Base-by-base conservation (phyloP, 2,113 vertebrate species). In the Xiphorhynchus elegans region DNA sequence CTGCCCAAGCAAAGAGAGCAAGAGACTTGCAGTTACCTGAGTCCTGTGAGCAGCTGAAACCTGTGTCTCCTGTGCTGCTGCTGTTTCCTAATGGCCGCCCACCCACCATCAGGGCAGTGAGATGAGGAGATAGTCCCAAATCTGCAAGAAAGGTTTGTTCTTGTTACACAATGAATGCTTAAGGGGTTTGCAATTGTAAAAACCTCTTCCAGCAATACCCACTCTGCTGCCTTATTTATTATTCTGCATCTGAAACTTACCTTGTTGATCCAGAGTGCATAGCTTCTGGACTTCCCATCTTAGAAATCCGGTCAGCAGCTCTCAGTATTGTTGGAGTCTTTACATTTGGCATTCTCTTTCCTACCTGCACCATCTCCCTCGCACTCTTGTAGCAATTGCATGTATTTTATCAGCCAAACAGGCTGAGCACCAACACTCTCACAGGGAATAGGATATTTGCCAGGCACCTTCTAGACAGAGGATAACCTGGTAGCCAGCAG, bases 11-110 rank as follows among this genome's bases (percentile, higher is more conserved):
- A 37, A n/a, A 75, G 49, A 87, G 12, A 89, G 35, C 52, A 79
- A 67, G 18, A 86, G 42, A 95, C 52, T 84, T 58, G 20, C 15
- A 56, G 83, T 97, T 97, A 99, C 99, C 99, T 80, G 99, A 99
- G 96, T 99, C 99, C 97, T 99, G 99, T 37, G 99, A 99, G 96
- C 98, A 99, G 97, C 99, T 99, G 98, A 99, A 99, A 85, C 99
- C 99, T 1, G 99, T 99, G 83, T 99, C 99, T 76, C 99, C 99
- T 0, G 99, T 99, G 98, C 99, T 99, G 98, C 99, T 99, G 87
- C 98, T 98, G 52, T 98, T 98, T 40, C 98, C 99, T 94, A 99
- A 85, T 23, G 98, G 97, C 64, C 98, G 98, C 10, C 98, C 99
- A 2, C 99, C 98, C 4, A 98, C 99, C 97, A 99, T 98, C 97